Base-by-base conservation (phyloP, 1,140 invertebrate species). In the Dinothrombium tinctorium region DNA sequence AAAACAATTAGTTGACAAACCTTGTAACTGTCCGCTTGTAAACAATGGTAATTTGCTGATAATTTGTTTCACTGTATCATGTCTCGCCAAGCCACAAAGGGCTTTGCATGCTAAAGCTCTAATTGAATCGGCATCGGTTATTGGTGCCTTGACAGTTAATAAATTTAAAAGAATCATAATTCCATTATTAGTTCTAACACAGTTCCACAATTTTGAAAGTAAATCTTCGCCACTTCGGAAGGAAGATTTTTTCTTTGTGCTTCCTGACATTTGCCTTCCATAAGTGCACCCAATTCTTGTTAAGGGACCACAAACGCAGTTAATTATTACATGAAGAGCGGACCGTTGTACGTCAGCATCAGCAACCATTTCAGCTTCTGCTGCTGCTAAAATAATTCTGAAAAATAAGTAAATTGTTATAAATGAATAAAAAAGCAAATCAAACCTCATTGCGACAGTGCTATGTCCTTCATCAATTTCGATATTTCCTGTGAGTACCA, bases 111-210 rank as follows among this genome's bases (percentile, higher is more conserved):
- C 82, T 48, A 95, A 62, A 3, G 80, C 79, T 26, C 89, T 64
- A 48, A 96, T 78, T 31, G 74, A 74, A 60, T 96, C 90, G 3
- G 89, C 90, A 65, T 95, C 89, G 1, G 84, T 94, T 19, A 95
- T 82, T 0, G 90, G 89, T 8, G 74, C 76, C 63, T 92, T 94
- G 5, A 80, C 72, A 56, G 76, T 73, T 69, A 96, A 74, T 26
- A 92, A 61, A 47, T 67, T 64, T 23, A 69, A 54, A 12, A 71
- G 51, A 19, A 63, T 56, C 76, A 90, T 87, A 40, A 92, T 90
- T n/a, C 84, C 86, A 60, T 90, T 92, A 58, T 89, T 90, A 2
- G 73, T 73, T 45, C 87, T 63, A 3, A 90, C 73, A 47, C 76
- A 76, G 56, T 89, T 82, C 86, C 86, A 94, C 23, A 94, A 72